Evolutionary conservation across 2,888 invertebrate species (phyloP).

Genomic region (Eueremaeus valkanovi): DNA sequence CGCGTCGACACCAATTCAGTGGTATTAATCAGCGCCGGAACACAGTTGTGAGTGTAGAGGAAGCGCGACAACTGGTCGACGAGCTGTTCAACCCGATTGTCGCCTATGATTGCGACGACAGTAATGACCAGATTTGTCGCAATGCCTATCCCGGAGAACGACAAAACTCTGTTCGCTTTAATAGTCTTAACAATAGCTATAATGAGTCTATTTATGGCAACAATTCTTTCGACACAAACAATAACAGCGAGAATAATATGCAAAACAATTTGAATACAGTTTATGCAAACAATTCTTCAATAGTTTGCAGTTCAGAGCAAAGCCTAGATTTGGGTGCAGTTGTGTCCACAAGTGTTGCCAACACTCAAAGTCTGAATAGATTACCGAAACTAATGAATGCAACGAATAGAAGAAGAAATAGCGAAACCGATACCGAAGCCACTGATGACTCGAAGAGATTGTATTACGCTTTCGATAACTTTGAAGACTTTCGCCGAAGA

Average conservation of each 20-base stretch:
- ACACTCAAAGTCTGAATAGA: neutral
- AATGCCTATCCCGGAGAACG: neutral
- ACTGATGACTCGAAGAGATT: slow-evolving; percentile 35
- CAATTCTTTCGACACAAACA: neutral
- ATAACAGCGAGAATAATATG: neutral
- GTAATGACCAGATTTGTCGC: neutral
- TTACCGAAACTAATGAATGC: neutral
- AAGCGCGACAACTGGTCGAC: slow-evolving; percentile 20
- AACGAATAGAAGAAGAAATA: neutral
- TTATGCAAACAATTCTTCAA: neutral
- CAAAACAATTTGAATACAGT: neutral
- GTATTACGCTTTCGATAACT: slow-evolving; percentile 42
- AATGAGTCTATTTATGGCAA: neutral
- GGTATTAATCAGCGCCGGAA: slow-evolving; percentile 7
- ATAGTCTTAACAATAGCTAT: neutral
- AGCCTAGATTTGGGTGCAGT: neutral
- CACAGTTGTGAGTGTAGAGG: slow-evolving; percentile 20
- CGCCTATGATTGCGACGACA: slow-evolving; percentile 13
- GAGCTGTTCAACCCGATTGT: slow-evolving; percentile 29
- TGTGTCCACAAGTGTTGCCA: neutral
- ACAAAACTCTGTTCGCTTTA: neutral
- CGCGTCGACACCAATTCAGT: slow-evolving; percentile 7
- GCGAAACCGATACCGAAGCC: slow-evolving; percentile 1
- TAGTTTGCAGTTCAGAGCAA: neutral
- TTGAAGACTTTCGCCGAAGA: slow-evolving; percentile 43